A percentile compares a stretch with the other conserved stretches of the same genome.
Conservation (phyloP, 2,797 vertebrate species). For the Tinamus major region DNA sequence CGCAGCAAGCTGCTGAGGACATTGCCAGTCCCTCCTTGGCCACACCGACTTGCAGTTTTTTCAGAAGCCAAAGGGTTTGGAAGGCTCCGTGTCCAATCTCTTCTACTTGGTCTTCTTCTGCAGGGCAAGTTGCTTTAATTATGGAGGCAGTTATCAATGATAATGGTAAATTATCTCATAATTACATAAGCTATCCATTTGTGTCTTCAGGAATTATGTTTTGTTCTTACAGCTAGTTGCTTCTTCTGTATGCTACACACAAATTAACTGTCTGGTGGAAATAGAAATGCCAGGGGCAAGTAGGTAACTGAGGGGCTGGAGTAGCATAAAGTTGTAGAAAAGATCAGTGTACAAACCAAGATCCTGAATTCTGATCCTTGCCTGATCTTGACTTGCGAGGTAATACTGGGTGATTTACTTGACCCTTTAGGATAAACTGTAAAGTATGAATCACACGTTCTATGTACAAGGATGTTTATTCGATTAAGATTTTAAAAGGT, state of each 20-base stretch:
- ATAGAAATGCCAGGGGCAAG: background rate
- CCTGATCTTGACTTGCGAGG: background rate
- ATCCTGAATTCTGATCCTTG: background rate
- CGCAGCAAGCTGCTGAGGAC: background rate
- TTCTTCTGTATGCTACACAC: background rate
- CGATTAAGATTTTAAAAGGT: background rate
- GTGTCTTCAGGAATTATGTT: background rate
- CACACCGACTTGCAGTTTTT: background rate
- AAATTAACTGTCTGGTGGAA: background rate
- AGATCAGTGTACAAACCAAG: background rate
- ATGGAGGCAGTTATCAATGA: background rate
- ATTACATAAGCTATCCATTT: background rate
- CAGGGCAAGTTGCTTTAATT: background rate
- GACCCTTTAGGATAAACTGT: background rate
- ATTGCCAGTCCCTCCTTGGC: rapidly evolving
- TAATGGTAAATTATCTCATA: background rate
- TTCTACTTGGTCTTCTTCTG: background rate
- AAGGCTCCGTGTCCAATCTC: background rate
- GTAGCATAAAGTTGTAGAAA: background rate
- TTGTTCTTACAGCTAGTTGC: background rate
- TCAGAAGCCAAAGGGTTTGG: background rate
- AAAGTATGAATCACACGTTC: background rate
- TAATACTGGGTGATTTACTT: background rate
- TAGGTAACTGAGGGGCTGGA: rapidly evolving
- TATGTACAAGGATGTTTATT: background rate